Evolutionary conservation across 2,888 invertebrate genomes (phyloP).

Genomic region (Parnassius smintheus): DNA sequence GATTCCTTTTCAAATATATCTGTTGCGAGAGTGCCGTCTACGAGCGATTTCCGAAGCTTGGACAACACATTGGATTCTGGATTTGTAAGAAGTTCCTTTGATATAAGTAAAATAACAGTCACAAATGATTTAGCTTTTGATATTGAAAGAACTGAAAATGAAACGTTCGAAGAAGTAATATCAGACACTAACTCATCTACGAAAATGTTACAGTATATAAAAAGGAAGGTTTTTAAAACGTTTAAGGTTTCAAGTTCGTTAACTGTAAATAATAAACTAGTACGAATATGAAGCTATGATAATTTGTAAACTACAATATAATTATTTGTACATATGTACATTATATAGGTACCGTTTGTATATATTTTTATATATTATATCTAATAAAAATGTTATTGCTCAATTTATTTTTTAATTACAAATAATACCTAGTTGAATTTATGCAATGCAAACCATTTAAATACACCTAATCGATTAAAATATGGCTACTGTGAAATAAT

Average conservation of each 20-base stretch:
- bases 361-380: too few species aligned
- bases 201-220: not conserved
- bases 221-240: conserved; percentile 4
- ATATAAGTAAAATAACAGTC: too few species aligned
- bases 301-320: not conserved
- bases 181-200: not conserved
- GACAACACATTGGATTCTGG: not conserved
- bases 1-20: conserved; percentile 51
- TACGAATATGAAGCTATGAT: conserved; percentile 5
- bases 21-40: conserved; percentile 37
- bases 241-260: conserved; percentile 7
- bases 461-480: too few species aligned
- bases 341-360: not conserved
- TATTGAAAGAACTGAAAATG: not conserved
- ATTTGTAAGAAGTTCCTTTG: not conserved
- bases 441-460: too few species aligned
- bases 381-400: too few species aligned
- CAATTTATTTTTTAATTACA: too few species aligned
- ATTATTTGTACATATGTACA: not conserved
- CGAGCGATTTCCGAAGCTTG: conserved; percentile 30
- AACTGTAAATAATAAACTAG: conserved; percentile 7
- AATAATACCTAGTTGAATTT: too few species aligned
- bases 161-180: not conserved
- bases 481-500: too few species aligned
- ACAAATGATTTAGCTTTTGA: not conserved